These are phyloP conservation scores for Ruditapes philippinarum DNA, from an alignment of 1,140 invertebrate species.

Conservation along the genomic window DNA sequence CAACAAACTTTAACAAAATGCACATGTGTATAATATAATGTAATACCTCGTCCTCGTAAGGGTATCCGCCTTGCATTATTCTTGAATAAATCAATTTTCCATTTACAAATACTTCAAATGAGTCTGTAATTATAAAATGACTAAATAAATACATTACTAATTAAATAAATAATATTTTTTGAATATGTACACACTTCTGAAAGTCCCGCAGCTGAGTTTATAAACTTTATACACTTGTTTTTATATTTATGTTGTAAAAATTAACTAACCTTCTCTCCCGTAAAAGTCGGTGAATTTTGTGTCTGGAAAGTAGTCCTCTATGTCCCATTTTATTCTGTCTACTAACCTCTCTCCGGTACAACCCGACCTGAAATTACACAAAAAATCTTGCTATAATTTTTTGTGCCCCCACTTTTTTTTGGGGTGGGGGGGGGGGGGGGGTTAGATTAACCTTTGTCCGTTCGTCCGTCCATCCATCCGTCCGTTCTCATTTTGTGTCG, in stretches of 20 bases:
- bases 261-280: slow-evolving; percentile 24
- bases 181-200: background rate
- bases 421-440: background rate
- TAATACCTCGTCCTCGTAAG: slow-evolving; percentile 56
- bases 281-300: slow-evolving; percentile 39
- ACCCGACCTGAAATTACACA: slow-evolving; percentile 36
- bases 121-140: slow-evolving; percentile 29
- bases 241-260: background rate
- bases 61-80: slow-evolving; percentile 57
- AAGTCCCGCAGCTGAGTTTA: too few relatives aligned
- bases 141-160: background rate
- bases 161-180: background rate
- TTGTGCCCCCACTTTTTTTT: background rate
- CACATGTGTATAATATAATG: too few relatives aligned
- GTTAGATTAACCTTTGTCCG: too few relatives aligned
- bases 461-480: background rate
- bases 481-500: too few relatives aligned
- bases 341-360: background rate
- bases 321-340: slow-evolving; percentile 1
- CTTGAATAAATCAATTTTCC: slow-evolving; percentile 58
- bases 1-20: too few relatives aligned
- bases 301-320: slow-evolving; percentile 42
- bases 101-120: slow-evolving; percentile 58
- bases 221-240: background rate
- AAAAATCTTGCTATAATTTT: background rate